A percentile compares a stretch with the other conserved stretches of the same genome.
Conservation (phyloP, 2,888 invertebrate genomes). For the Bimastos eiseni region DNA sequence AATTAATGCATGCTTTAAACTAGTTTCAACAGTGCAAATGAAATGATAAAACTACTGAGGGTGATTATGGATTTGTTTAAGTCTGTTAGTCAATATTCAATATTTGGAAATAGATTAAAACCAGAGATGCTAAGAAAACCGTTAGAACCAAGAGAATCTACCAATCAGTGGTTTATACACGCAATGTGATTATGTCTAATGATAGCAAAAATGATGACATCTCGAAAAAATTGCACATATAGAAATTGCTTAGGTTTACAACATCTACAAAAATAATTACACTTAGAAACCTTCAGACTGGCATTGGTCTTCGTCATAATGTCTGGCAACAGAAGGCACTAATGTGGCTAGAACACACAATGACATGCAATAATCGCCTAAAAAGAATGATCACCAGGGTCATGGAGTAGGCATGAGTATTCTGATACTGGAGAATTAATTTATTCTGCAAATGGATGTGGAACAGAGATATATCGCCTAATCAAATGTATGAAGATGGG, state of each 20-base stretch:
- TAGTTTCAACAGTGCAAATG: neutral
- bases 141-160: too few relatives aligned
- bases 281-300: neutral
- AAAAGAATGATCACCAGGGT: too few relatives aligned
- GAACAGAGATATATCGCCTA: neutral
- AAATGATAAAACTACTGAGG: neutral
- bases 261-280: neutral
- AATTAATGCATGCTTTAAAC: neutral
- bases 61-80: neutral
- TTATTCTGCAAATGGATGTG: neutral
- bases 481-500: neutral
- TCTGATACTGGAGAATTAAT: neutral
- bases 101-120: neutral
- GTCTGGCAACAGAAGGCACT: neutral
- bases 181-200: too few relatives aligned
- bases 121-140: neutral
- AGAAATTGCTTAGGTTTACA: neutral
- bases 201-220: too few relatives aligned
- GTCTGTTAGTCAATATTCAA: neutral
- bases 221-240: neutral
- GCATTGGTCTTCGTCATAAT: neutral
- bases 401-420: too few relatives aligned
- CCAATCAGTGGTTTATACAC: too few relatives aligned
- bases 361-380: too few relatives aligned
- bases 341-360: neutral